Evolutionary conservation across 2,888 invertebrate genomes (phyloP), one percentile per base, ranked within the genome.

Genomic region (Caenorhabditis becei): DNA sequence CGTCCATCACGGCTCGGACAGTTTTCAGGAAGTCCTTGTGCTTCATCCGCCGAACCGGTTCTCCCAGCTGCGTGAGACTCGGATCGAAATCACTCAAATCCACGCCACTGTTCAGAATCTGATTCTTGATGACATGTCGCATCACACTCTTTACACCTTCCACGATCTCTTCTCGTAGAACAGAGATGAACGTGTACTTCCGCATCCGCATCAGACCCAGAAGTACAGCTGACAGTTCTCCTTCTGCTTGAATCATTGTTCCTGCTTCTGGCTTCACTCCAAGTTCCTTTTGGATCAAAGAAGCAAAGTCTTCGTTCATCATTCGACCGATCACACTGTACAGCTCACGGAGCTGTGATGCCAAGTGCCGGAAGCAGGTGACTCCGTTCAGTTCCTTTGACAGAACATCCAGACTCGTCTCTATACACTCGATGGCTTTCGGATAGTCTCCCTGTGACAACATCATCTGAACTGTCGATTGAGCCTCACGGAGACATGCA

Each of bases 391-490:
- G 93, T 91, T 96, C 96, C 87, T 95, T 95, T 11, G 94, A 94
- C 41, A 99, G 93, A 24, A 89, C 89, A 47, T 89, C 97, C 92
- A 97, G 96, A 1, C 98, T 97, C 3, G 97, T 97, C 85, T 95
- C 94, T 87, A 99, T 99, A 80, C 99, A 94, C 92, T 99, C 98
- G 80, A 99, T 93, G 0, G 98, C 98, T 49, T 83, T 86, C 1
- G 97, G 97, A 93, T 97, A 99, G 92, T 99, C 98, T 82, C 96
- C 96, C 11, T 96, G 96, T 81, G 97, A 96, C 54, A 99, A 93
- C 61, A 98, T 93, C 70, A 97, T 93, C 92, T 99, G 99, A 89
- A 99, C 95, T 92, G 96, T 97, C 0, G 97, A 96, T 92, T 99
- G 99, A 20, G 98, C 97, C 93, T 99, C 97, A 18, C 89, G 79